Base-by-base conservation (phyloP, 2,888 invertebrate species). In the Chrysodeixis includens region DNA sequence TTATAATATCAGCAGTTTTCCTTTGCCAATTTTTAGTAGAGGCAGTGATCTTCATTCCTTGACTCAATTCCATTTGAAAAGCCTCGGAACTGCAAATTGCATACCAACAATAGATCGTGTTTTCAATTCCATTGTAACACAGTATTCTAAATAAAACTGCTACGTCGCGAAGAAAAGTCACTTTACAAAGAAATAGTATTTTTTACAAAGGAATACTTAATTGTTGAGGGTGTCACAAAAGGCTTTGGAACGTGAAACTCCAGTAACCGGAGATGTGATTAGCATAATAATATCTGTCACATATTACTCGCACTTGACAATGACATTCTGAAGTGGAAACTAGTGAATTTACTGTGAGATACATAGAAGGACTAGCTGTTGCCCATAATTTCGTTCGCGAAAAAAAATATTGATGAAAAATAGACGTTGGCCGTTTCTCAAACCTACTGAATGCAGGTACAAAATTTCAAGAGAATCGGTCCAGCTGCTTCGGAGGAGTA, bases 191-290 rank as follows among this genome's bases (percentile, higher is more conserved):
- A 35, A 30, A 5, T 64, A 74, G 64, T 69, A 70, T 73, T 71
- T 69, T 58, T 75, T 73, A 73, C 70, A 86, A 85, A 84, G 84
- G 82, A 82, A 83, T 79, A 76, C 78, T 83, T 86, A 75, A 81
- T 83, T 83, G 78, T 82, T 65, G 64, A 8, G 55, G 56, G 71
- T 64, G 56, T 77, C 79, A 76, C 76, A 82, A 81, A 82, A 74
- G 35, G 71, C 76, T 76, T 83, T 85, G 69, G 66, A 81, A 84
- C 70, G 52, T 56, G 63, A 26, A 26, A 26, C 72, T 10, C 46
- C 30, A 26, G 26, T 46, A 16, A 61, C 8, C 12, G 18, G 0
- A 35, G 44, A 10, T 30, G 16, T 16, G 54, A 66, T 64, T 56
- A 20, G 18, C 66, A 70, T 53, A 40, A 40, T 40, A 40, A 40